Conservation (phyloP, 2,113 vertebrate genomes). For the Passerina amoena region DNA sequence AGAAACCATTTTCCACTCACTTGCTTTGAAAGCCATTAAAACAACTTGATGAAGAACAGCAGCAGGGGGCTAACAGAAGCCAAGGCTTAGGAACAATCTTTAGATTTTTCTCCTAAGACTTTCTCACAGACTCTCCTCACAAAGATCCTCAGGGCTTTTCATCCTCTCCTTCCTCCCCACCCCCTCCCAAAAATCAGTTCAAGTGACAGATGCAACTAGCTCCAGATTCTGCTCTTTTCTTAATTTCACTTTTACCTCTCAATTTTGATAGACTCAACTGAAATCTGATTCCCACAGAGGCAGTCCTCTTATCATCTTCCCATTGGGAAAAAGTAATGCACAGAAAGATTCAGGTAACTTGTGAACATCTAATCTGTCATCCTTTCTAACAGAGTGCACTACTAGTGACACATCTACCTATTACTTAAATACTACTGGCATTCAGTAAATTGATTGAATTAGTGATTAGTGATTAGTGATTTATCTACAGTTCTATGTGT, state of each 20-base stretch:
- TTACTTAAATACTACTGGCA: not conserved
- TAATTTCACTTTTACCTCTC: not conserved
- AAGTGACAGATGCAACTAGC: slow-evolving; percentile 46
- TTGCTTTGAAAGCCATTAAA: slow-evolving; percentile 73
- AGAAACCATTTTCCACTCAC: slow-evolving; percentile 73
- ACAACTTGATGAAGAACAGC: slow-evolving; percentile 70
- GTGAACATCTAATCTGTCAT: not conserved
- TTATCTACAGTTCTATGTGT: not conserved
- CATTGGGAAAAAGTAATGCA: not conserved
- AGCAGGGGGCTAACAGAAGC: slow-evolving; percentile 71
- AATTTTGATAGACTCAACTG: not conserved
- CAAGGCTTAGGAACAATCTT: slow-evolving; percentile 66
- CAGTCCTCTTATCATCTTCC: not conserved
- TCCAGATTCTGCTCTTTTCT: not conserved
- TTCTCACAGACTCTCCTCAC: slow-evolving; percentile 67
- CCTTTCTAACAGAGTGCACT: not conserved
- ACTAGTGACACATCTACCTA: not conserved
- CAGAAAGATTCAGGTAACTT: not conserved
- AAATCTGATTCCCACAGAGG: not conserved
- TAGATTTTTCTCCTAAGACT: slow-evolving; percentile 61
- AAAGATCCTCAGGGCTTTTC: slow-evolving; percentile 63
- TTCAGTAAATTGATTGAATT: not conserved
- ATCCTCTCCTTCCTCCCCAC: not conserved
- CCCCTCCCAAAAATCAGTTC: not conserved
- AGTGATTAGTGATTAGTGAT: not conserved